Evolutionary conservation across 2,888 invertebrate genomes (phyloP), one percentile per base, ranked within the genome.

Genomic region (Ischnus inquisitorius): DNA sequence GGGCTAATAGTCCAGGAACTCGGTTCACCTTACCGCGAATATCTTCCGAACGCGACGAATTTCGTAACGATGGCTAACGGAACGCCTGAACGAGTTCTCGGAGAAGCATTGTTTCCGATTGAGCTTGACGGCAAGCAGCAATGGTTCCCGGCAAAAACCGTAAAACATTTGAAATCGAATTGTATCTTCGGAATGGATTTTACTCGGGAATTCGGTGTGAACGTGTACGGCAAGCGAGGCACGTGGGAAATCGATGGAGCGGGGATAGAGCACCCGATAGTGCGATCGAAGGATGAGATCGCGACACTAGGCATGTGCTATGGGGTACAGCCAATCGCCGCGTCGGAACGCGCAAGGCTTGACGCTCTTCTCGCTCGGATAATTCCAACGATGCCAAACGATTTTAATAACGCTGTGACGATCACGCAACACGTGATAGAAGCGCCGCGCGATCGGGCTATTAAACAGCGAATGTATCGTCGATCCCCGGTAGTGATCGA

Each of bases 381-480:
- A 8, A 51, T 16, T 2, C 51, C 51, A 1, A 19, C 19, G 19
- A 51, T 51, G 51, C 51, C 51, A 1, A 1, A 16, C 3, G 19
- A 51, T 16, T 51, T 51, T 4, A 8, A 8, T 8, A 16, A 16
- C 0, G 19, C 51, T 16, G 51, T 51, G 5, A 51, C 51, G 19
- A 1, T 72, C 0, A 54, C 54, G 10, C 25, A 62, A 12, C 72
- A 72, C 14, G 28, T n/a, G 4, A 72, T 72, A 1, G 72, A 72
- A 1, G 54, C 22, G 14, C 54, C 28, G 41, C 3, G 34, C 5
- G 46, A 71, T 25, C 5, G 1, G 1, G 22, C 79, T 0, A 28
- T 71, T 3, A 68, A 75, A 46, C 82, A 86, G 54, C 62, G 85
- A 16, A 79, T 65, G 54, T 82, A 84, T 22, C 64, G 62, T 0